Evolutionary conservation across 1,140 invertebrate species (phyloP).

Genomic region (Acromyrmex echinatior): DNA sequence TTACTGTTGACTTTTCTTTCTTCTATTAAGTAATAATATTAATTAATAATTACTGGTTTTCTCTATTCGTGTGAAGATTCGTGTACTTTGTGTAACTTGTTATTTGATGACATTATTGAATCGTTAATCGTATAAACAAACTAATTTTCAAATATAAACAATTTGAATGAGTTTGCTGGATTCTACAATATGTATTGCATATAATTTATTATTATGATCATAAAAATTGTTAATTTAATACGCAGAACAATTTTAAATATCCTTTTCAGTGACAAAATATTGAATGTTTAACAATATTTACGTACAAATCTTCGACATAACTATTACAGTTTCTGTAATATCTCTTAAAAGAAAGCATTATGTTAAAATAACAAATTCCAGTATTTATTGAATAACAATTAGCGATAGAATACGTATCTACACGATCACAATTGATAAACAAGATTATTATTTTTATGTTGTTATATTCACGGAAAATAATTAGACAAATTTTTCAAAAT

Average conservation of each 20-base stretch:
- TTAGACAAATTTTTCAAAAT: background rate
- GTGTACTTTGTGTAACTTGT: no score
- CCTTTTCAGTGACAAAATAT: background rate
- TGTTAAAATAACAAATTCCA: background rate
- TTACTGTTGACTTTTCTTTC: background rate
- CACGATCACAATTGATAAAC: background rate
- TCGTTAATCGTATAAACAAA: background rate
- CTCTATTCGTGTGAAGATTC: background rate
- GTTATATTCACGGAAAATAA: background rate
- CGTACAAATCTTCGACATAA: background rate
- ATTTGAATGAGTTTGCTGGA: background rate
- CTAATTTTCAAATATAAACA: background rate
- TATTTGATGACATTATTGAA: background rate
- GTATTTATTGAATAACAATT: background rate
- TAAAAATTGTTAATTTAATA: constrained; percentile 16
- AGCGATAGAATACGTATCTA: background rate
- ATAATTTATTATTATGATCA: constrained; percentile 16
- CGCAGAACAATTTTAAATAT: background rate
- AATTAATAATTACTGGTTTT: background rate
- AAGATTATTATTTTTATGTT: background rate
- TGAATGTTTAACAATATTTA: background rate
- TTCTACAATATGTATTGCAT: background rate
- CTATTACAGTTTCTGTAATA: background rate
- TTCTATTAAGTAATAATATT: background rate
- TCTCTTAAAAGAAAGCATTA: background rate